Evolutionary conservation across 2,797 vertebrate genomes (phyloP).

Genomic region (Acanthurus tractus): DNA sequence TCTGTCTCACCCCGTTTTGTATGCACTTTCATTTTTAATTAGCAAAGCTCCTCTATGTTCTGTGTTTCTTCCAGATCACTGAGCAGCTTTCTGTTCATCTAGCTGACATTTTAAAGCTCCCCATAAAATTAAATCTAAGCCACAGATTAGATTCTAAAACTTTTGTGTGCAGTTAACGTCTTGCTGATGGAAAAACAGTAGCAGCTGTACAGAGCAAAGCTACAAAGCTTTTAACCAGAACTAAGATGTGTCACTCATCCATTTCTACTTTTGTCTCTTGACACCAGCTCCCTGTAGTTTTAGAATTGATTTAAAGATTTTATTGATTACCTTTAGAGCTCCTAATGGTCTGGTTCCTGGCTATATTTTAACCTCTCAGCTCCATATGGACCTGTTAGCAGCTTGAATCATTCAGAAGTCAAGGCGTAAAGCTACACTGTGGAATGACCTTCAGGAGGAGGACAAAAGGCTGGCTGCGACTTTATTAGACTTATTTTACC

Average conservation of each 20-base stretch:
- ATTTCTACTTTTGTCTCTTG: background rate
- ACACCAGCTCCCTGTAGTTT: background rate
- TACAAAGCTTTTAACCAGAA: background rate
- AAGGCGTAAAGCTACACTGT: background rate
- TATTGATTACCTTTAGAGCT: constrained; percentile 15
- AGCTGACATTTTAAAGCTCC: background rate
- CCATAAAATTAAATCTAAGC: background rate
- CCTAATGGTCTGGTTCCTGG: background rate
- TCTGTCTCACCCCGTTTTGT: background rate
- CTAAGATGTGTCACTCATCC: background rate
- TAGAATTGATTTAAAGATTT: constrained; percentile 18
- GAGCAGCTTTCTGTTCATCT: constrained; percentile 3
- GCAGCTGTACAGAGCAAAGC: background rate
- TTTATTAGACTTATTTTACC: background rate
- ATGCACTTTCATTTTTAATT: constrained; percentile 6
- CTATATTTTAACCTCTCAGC: constrained; percentile 1
- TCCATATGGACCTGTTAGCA: background rate
- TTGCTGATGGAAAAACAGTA: background rate
- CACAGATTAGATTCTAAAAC: background rate
- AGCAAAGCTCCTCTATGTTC: background rate
- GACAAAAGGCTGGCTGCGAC: background rate
- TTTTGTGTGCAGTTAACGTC: background rate
- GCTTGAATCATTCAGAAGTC: background rate
- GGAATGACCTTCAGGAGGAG: background rate
- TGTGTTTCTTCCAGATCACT: constrained; percentile 14